phyloP scores from a whole-genome alignment of 2,113 vertebrate species.

The Centropus bengalensis region DNA sequence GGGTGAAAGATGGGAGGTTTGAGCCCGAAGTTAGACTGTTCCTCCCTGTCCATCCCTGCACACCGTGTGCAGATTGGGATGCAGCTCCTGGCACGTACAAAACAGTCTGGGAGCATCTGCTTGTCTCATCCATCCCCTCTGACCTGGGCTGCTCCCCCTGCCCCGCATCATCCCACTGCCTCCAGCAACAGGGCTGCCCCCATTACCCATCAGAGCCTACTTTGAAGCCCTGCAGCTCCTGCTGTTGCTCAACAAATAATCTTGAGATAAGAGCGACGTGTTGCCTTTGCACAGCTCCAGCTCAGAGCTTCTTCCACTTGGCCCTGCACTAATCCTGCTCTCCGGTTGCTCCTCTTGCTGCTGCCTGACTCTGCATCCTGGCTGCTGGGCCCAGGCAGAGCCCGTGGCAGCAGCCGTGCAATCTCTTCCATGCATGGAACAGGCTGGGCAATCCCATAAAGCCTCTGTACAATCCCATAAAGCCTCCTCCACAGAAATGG shows the following conservation, averaged over 20 bases:
- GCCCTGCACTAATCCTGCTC: not conserved
- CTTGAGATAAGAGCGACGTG: not conserved
- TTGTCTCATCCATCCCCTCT: not conserved
- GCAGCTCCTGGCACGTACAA: not conserved
- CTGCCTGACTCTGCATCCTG: rapidly evolving
- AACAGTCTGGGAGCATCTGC: not conserved
- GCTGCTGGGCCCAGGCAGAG: not conserved
- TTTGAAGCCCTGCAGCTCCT: not conserved
- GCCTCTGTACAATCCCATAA: too few species aligned
- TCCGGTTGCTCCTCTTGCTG: not conserved
- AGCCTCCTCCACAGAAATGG: not conserved
- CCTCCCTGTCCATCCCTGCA: not conserved
- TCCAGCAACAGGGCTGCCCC: not conserved
- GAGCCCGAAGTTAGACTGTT: not conserved
- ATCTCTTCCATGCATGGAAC: not conserved
- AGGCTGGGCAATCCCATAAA: not conserved
- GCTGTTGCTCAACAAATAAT: not conserved
- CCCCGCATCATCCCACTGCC: not conserved
- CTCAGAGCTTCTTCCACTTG: rapidly evolving
- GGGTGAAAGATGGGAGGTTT: not conserved
- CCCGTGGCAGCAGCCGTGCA: rapidly evolving
- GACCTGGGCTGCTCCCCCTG: not conserved
- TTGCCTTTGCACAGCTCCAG: not conserved
- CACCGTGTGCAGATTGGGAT: rapidly evolving
- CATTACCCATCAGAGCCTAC: not conserved